phyloP scores from a whole-genome alignment of 1,140 invertebrate species.

The Aphelenchoides avenae region DNA sequence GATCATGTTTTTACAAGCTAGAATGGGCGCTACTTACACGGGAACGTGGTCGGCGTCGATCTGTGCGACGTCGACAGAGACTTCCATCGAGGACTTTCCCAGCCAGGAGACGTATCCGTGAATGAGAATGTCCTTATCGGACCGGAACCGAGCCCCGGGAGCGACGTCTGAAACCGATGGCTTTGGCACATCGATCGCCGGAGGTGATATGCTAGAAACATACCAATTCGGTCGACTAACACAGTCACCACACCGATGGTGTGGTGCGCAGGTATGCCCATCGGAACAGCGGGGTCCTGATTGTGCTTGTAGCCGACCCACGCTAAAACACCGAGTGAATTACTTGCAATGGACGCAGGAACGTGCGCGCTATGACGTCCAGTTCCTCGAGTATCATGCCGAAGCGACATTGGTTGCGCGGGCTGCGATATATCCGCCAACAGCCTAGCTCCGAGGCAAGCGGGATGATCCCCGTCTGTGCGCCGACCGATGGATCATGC shows the following conservation, averaged over 20 bases:
- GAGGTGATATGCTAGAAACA: no score
- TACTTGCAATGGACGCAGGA: no score
- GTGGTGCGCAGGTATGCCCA: constrained; percentile 1
- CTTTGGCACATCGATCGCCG: no score
- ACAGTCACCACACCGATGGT: constrained; percentile 7
- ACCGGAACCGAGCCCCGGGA: not conserved
- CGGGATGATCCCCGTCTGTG: not conserved
- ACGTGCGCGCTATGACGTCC: constrained; percentile 1
- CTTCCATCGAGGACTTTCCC: constrained; percentile 4
- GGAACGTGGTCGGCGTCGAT: not conserved
- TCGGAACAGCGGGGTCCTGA: not conserved
- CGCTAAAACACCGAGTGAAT: constrained; percentile 6
- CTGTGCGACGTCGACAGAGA: not conserved
- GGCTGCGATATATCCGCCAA: not conserved
- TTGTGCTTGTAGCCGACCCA: constrained; percentile 9
- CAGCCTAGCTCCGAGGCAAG: not conserved
- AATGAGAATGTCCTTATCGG: constrained; percentile 2
- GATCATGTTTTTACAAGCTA: no score
- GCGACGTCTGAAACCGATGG: not conserved
- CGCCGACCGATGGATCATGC: not conserved
- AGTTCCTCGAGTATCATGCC: constrained; percentile 6
- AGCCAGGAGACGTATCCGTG: constrained; percentile 3
- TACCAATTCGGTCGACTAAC: constrained; percentile 10
- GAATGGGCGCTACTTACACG: no score
- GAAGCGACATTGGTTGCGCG: not conserved